Base-by-base conservation (phyloP, 2,113 vertebrate species). In the Jacana jacana region DNA sequence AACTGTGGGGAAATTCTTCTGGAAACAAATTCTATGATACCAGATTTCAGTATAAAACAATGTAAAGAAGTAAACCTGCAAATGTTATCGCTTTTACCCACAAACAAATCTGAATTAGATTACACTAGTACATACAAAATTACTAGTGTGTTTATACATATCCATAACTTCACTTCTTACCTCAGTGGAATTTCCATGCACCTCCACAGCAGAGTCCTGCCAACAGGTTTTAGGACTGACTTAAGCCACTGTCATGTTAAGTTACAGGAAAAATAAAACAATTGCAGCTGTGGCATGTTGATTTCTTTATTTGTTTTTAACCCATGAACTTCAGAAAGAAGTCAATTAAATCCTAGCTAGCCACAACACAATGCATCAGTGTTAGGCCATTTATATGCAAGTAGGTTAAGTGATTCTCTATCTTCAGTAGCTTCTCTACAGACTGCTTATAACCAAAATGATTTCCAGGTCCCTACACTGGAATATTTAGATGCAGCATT, bases 321-420 rank as follows among this genome's bases (percentile, higher is more conserved):
- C 19, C 19, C 14, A 76, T 71, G 42, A 90, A 51, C 44, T 91
- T 87, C 31, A 91, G 65, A 75, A 71, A 71, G 42, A 89, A 91
- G 70, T 23, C 54, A 88, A 48, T 64, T 91, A 52, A 54, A 71
- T 89, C 68, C 31, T 3, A 72, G n/a, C 40, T 63, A 82, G 54
- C 23, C 69, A 89, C 46, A 77, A 31, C 4, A 73, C 88, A 88
- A 64, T 39, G 19, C n/a, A 84, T 84, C 80, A 83, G 70, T 60
- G 69, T 75, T 76, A 90, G 77, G 63, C 58, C 90, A 89, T 89
- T 94, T 71, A 90, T 51, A 94, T 70, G 30, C 33, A 88, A 94
- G 6, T 3, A 86, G 80, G 86, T 75, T 81, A 93, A 95, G 89
- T 46, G 60, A 89, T 72, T 60, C 58, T 31, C 40, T 35, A 63